A percentile compares a stretch with the other conserved stretches of the same genome.
Evolutionary conservation across 2,888 invertebrate genomes (phyloP).

Genomic region (Drosophila limbata): DNA sequence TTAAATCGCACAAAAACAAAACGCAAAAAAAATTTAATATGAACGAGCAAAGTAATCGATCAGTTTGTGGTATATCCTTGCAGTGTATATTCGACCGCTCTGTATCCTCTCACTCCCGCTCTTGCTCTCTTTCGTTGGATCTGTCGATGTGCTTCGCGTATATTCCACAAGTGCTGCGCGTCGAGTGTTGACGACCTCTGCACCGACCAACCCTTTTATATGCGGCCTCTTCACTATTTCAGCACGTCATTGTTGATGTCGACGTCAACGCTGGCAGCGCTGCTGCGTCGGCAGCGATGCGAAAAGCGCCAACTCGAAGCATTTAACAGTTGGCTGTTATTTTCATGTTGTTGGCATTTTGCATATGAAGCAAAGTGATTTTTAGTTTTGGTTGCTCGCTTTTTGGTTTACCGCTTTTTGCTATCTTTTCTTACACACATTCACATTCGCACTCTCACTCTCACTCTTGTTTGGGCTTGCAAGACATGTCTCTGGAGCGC

Average conservation of each 20-base stretch:
- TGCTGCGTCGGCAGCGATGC: slow-evolving; percentile 50
- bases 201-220: slow-evolving; percentile 74
- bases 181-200: slow-evolving; percentile 69
- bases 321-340: slow-evolving; percentile 37
- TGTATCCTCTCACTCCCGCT: slow-evolving; percentile 1
- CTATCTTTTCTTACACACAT: slow-evolving; percentile 25
- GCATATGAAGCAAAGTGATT: slow-evolving; percentile 55
- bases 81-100: neutral
- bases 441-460: slow-evolving; percentile 39
- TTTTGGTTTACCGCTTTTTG: slow-evolving; percentile 43
- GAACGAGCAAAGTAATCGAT: slow-evolving; percentile 20
- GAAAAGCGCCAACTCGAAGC: slow-evolving; percentile 59
- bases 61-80: slow-evolving; percentile 46
- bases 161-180: slow-evolving; percentile 58
- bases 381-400: slow-evolving; percentile 37
- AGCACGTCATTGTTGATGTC: slow-evolving; percentile 39
- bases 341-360: slow-evolving; percentile 40
- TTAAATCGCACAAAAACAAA: slow-evolving; percentile 38
- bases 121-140: neutral
- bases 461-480: slow-evolving; percentile 36
- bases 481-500: slow-evolving; percentile 32
- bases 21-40: slow-evolving; percentile 26
- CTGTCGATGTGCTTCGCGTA: slow-evolving; percentile 28
- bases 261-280: slow-evolving; percentile 19
- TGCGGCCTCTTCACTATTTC: slow-evolving; percentile 44